A percentile compares a stretch with the other conserved stretches of the same genome.
Conservation (phyloP, 2,797 vertebrate genomes). For the Urocyon cinereoargenteus region DNA sequence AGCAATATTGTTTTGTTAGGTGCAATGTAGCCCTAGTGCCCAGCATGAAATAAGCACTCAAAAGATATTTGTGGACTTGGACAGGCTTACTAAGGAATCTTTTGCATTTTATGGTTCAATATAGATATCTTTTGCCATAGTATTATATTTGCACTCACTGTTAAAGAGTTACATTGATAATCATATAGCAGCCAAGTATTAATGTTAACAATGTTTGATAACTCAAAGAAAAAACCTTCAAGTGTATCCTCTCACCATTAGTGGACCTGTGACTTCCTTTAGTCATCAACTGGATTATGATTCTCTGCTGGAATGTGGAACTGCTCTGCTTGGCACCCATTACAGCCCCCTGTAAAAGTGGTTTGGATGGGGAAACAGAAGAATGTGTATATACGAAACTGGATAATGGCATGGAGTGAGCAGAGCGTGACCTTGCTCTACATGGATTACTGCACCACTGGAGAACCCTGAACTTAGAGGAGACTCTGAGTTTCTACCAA, state of each 20-base stretch:
- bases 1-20: background rate
- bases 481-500: background rate
- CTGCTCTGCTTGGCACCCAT: background rate
- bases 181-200: background rate
- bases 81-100: slow-evolving; percentile 41
- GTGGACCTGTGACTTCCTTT: slow-evolving; percentile 10
- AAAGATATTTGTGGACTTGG: background rate
- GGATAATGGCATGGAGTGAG: background rate
- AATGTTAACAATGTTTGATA: slow-evolving; percentile 62
- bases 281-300: background rate
- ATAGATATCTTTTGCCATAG: background rate
- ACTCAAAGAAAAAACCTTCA: slow-evolving; percentile 46
- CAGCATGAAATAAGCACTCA: background rate
- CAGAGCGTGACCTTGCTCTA: background rate
- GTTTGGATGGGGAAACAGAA: background rate
- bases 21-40: background rate
- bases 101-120: slow-evolving; percentile 48
- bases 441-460: background rate
- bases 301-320: background rate
- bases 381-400: background rate
- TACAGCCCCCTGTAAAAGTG: background rate
- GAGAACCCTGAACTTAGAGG: background rate
- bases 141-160: background rate
- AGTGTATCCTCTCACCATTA: background rate
- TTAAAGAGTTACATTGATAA: slow-evolving; percentile 34